These are phyloP conservation scores for Megalurothrips usitatus DNA, from an alignment of 2,888 invertebrate genomes.

Conservation along the genomic window DNA sequence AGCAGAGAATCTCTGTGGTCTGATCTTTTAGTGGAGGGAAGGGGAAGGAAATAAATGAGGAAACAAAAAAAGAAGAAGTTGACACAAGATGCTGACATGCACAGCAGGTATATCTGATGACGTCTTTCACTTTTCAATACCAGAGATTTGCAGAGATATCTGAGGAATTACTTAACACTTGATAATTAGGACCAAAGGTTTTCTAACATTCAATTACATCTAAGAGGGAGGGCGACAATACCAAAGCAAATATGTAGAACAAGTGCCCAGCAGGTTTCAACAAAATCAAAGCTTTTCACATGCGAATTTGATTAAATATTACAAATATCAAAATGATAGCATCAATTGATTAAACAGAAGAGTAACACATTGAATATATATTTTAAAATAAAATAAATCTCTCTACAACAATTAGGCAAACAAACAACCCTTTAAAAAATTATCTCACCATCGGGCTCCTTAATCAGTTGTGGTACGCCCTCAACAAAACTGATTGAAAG, in stretches of 20 bases:
- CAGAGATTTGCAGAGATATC: too few species aligned
- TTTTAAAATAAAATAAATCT: constrained; percentile 27
- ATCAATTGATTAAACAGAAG: not conserved
- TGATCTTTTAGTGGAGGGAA: too few species aligned
- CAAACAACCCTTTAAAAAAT: constrained; percentile 21
- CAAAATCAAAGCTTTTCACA: not conserved
- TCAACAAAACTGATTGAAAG: not conserved
- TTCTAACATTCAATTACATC: too few species aligned
- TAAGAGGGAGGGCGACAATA: not conserved
- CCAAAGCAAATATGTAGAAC: not conserved
- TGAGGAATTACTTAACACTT: too few species aligned
- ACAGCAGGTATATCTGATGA: too few species aligned
- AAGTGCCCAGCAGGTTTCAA: not conserved
- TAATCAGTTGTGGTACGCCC: constrained; percentile 7
- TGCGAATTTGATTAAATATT: not conserved
- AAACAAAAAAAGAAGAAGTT: too few species aligned
- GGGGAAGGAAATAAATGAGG: too few species aligned
- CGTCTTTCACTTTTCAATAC: too few species aligned
- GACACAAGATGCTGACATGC: too few species aligned
- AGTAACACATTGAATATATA: constrained; percentile 18
- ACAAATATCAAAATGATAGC: not conserved
- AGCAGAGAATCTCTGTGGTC: too few species aligned
- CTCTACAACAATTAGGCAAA: constrained; percentile 21
- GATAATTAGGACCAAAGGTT: too few species aligned
- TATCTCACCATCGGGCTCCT: not conserved